Conservation (phyloP, 2,797 vertebrate species). For the Varecia variegata region DNA sequence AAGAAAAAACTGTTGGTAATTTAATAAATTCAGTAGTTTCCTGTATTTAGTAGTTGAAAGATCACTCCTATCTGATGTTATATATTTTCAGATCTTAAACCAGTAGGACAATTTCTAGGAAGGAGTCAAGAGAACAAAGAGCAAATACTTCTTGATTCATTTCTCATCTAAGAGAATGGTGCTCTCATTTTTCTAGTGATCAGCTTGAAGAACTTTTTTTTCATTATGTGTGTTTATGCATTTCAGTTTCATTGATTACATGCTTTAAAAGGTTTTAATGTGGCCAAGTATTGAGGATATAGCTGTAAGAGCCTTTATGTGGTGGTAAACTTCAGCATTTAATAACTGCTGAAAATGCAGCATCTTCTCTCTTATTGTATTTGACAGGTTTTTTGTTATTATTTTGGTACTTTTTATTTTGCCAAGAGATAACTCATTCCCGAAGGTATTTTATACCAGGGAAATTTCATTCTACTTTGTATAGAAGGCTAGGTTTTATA, state of each 20-base stretch:
- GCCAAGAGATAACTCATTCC: constrained; percentile 7
- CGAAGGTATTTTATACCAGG: constrained; percentile 14
- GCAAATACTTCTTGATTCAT: background rate
- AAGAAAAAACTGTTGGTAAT: background rate
- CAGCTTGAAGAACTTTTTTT: background rate
- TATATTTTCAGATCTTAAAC: background rate
- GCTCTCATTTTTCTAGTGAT: constrained; percentile 34
- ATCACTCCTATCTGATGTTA: background rate
- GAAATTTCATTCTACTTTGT: constrained; percentile 42
- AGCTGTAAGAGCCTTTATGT: constrained; percentile 28
- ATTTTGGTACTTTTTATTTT: constrained; percentile 64
- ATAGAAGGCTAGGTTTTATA: background rate
- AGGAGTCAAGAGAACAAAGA: background rate
- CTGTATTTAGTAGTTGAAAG: background rate
- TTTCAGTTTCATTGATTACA: constrained; percentile 57
- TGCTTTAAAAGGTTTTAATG: constrained; percentile 52
- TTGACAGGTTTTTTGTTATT: constrained; percentile 45
- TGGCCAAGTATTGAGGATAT: constrained; percentile 10
- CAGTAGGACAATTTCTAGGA: background rate
- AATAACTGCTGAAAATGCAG: constrained; percentile 34
- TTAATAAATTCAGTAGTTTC: background rate
- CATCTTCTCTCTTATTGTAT: constrained; percentile 30
- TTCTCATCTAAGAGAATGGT: background rate
- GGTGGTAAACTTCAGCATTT: constrained; percentile 43
- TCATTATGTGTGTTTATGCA: constrained; percentile 14